Evolutionary conservation across 2,888 invertebrate species (phyloP), one percentile per base, ranked within the genome.

Genomic region (Calameuta filiformis): DNA sequence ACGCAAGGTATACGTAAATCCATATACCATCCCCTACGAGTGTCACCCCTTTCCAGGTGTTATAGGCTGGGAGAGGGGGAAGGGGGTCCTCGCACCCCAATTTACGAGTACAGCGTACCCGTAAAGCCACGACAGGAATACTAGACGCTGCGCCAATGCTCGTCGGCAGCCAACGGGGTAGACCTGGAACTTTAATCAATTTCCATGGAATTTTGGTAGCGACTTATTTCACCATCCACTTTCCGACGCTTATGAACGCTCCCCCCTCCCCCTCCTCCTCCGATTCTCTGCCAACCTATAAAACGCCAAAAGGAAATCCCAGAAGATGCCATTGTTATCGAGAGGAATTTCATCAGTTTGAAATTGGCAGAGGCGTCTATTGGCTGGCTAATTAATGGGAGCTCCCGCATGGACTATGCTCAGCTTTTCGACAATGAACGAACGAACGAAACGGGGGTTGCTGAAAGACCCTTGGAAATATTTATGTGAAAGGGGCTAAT

Each of bases 101-200:
- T 85, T 86, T 86, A 86, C 85, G 86, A 86, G 86, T 84, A 86
- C 56, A 56, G 23, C 15, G 56, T 56, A 23, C 23, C 40, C 56
- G 56, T 56, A 56, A 56, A 56, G 56, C 56, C 56, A 56, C 56
- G 56, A 56, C 6, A 23, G 56, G 56, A 56, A 56, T 56, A 56
- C 23, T 23, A 56, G 56, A 56, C 23, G 56, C 56, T 23, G 0
- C 56, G 56, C 23, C 56, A 56, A 23, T 56, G 56, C 56, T 56
- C 56, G 56, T 56, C 23, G 56, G 23, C 23, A 56, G 23, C 23
- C 56, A 56, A 23, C 23, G 56, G 23, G 23, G 56, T 56, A 56
- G 56, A 56, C 23, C 56, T 23, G 56, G 56, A 23, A 23, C 56
- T 56, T 56, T 56, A 56, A 56, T 56, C 56, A 56, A 23, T 56